Conservation (phyloP, 2,113 vertebrate genomes). For the Cochlearius cochlearius region DNA sequence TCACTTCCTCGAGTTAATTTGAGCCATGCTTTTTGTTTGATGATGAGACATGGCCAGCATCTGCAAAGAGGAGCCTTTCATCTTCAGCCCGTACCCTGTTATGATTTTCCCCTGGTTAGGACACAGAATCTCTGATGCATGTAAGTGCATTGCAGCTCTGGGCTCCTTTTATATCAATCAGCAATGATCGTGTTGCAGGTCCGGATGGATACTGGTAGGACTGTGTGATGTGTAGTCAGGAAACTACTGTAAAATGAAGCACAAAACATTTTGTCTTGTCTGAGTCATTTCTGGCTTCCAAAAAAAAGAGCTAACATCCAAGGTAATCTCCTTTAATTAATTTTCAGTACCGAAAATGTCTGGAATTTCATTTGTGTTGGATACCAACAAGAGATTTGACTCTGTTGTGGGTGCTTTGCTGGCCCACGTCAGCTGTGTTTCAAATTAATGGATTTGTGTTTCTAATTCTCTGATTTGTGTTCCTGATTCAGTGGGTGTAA, state of each 20-base stretch:
- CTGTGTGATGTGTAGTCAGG: not conserved
- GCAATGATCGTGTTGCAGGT: not conserved
- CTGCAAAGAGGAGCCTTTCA: not conserved
- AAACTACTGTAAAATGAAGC: not conserved
- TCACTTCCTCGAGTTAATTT: not conserved
- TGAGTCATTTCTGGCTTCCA: not conserved
- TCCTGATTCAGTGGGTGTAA: not conserved
- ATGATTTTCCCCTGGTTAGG: not conserved
- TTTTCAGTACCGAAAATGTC: not conserved
- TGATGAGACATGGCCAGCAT: not conserved
- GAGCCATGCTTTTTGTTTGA: not conserved
- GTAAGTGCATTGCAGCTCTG: not conserved
- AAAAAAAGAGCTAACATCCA: not conserved
- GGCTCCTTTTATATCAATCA: not conserved
- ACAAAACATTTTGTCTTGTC: not conserved
- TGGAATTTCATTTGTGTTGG: not conserved
- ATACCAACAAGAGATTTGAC: not conserved
- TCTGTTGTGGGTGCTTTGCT: not conserved
- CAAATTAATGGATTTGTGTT: not conserved
- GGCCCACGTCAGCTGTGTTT: not conserved
- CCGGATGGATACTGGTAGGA: not conserved
- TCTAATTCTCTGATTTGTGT: not conserved
- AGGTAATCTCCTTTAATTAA: not conserved
- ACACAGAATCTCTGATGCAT: not conserved
- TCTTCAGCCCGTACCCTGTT: not conserved